Evolutionary conservation across 2,113 vertebrate species (phyloP), one percentile per base, ranked within the genome.

Genomic region (Trogon surrucura): DNA sequence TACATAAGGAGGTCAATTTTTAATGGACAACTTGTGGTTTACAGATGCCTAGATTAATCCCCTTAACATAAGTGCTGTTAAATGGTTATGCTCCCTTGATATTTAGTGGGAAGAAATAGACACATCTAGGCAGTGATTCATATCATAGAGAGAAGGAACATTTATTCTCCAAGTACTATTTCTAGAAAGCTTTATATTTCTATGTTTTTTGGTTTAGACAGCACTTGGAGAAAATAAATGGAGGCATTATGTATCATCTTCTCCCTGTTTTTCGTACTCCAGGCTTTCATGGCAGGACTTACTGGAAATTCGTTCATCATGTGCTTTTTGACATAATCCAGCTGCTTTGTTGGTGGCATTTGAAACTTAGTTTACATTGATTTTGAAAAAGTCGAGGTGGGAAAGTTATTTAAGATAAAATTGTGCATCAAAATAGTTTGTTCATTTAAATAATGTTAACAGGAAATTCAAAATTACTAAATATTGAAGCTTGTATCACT

Each of bases 161-260:
- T 80, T 88, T 83, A 25, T 77, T 72, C 48, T 96, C 58, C 62
- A 95, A 89, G 80, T 48, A 75, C 85, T 84, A 32, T 84, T 95
- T 95, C 69, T 95, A 86, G 89, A 96, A 95, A 8, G 27, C 69
- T 70, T 86, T 57, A 41, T 29, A 65, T 97, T 96, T 80, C 80
- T 97, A 96, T 90, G 80, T 17, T 92, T 97, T 94, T 96, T 97
- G 32, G 23, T 83, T 95, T 94, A 77, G 75, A 71, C 95, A 97
- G 96, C 93, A 97, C 96, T 80, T 95, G 90, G 95, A 96, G 96
- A 93, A 16, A 95, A 97, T 56, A 91, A 83, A 95, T 89, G 78
- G 83, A 96, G 86, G 96, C 95, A 91, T 98, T 98, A 98, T 96
- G 98, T 97, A 98, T 98, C 91, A 98, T 97, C 95, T 54, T 87